Base-by-base conservation (phyloP, 1,140 invertebrate genomes). In the Phenacoccus solenopsis region DNA sequence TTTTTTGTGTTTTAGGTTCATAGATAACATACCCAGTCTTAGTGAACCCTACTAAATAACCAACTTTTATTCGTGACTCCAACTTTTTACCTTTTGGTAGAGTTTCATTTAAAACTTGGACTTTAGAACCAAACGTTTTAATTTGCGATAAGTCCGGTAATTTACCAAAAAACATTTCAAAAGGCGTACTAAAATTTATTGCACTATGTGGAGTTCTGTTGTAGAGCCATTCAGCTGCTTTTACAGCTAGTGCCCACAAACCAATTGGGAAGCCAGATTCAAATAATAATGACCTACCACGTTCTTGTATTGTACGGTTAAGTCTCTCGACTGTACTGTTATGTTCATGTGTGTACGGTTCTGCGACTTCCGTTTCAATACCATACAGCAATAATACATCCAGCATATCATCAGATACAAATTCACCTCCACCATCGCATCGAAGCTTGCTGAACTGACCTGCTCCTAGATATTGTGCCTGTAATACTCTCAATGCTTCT, bases 321-420 rank as follows among this genome's bases (percentile, higher is more conserved):
- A 76, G 73, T 69, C 77, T 72, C 69, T 81, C 78, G 5, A 75
- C 74, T 35, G 73, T 70, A 7, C 78, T 76, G 72, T 80, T 79
- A 22, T 75, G 72, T 68, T 78, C 72, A 70, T 74, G 75, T 21
- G 74, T 74, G 64, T 74, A 20, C 1, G 70, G 57, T 38, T 27
- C 38, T 57, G 70, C 49, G 3, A 25, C n/a, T 13, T 72, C 21
- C 7, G 24, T 20, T 9, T 32, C 28, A 35, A 72, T 69, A 57
- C 72, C 70, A 27, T 35, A 69, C 20, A 28, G 16, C 13, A 5
- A 3, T 13, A 25, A 67, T 3, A 59, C 25, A 5, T 67, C 28
- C 3, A n/a, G 7, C 61, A 67, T 57, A 25, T 28, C 28, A 61
- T 1, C 12, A 64, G 25, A 25, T 10, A 28, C 30, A 27, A 59